A percentile compares a stretch with the other conserved stretches of the same genome.
Evolutionary conservation across 2,888 invertebrate species (phyloP).

Genomic region (Esperia sulphurella): DNA sequence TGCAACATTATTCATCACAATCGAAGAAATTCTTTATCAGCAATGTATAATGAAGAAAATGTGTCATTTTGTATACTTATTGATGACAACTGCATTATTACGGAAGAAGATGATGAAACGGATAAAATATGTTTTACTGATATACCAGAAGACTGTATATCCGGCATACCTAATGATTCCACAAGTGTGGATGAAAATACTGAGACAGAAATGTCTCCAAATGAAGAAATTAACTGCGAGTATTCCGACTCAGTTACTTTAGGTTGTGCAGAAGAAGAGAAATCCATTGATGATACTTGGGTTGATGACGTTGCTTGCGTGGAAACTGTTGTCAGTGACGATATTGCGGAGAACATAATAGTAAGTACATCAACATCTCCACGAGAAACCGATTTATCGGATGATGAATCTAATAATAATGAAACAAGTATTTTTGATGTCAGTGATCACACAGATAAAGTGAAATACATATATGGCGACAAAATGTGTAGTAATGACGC

Average conservation of each 20-base stretch:
- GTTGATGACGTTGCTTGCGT: conserved; percentile 67
- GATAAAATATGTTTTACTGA: conserved; percentile 55
- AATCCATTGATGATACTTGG: conserved; percentile 52
- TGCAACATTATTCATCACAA: conserved; percentile 50
- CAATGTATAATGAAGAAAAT: conserved; percentile 56
- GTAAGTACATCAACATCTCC: conserved; percentile 44
- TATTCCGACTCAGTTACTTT: conserved; percentile 27
- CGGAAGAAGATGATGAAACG: conserved; percentile 48
- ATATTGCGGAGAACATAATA: conserved; percentile 56
- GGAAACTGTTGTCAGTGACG: conserved; percentile 69
- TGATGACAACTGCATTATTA: conserved; percentile 58
- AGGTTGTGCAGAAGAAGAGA: conserved; percentile 37
- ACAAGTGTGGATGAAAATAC: conserved; percentile 14
- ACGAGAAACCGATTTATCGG: conserved; percentile 27
- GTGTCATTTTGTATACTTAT: conserved; percentile 67
- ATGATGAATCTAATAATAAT: conserved; percentile 26
- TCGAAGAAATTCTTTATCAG: conserved; percentile 63
- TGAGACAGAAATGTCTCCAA: conserved; percentile 10
- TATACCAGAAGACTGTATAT: conserved; percentile 38
- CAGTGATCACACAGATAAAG: conserved; percentile 19
- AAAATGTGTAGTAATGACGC: conserved; percentile 50
- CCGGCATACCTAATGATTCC: conserved; percentile 26
- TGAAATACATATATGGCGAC: conserved; percentile 53
- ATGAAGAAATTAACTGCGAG: conserved; percentile 22
- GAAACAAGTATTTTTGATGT: conserved; percentile 22